These are phyloP conservation scores for Dorcus parallelipipedus DNA, from an alignment of 2,888 invertebrate species.

Conservation along the genomic window DNA sequence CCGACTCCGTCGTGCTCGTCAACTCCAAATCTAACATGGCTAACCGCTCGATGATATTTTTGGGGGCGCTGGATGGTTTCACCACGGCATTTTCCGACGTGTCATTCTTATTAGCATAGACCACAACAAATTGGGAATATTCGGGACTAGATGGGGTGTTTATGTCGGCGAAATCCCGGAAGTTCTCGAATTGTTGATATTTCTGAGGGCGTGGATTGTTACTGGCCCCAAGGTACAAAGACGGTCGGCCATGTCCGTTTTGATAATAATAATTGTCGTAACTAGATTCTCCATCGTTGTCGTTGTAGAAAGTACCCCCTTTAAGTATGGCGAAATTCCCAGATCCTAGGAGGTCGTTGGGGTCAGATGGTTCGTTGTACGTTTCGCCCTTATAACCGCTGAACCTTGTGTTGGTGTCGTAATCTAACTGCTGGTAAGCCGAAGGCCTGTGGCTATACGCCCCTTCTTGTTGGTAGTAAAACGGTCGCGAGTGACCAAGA, in stretches of 20 bases:
- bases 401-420: conserved; percentile 42
- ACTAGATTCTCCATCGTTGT: conserved; percentile 55
- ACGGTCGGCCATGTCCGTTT: conserved; percentile 71
- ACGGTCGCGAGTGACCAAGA: conserved; percentile 60
- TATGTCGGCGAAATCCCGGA: conserved; percentile 87
- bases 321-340: conserved; percentile 84
- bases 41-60: conserved; percentile 79
- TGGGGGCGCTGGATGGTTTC: conserved; percentile 53
- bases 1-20: conserved; percentile 22
- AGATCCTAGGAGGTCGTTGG: conserved; percentile 69
- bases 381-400: conserved; percentile 38
- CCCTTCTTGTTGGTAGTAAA: conserved; percentile 59
- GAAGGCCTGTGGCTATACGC: conserved; percentile 60
- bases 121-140: conserved; percentile 79
- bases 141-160: conserved; percentile 78
- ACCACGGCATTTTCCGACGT: conserved; percentile 57
- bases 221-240: conserved; percentile 49
- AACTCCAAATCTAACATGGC: conserved; percentile 65
- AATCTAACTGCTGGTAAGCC: conserved; percentile 37
- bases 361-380: conserved; percentile 20
- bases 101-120: conserved; percentile 78
- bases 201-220: conserved; percentile 75
- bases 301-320: conserved; percentile 81
- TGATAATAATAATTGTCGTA: conserved; percentile 55
- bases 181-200: conserved; percentile 84